Evolutionary conservation across 2,888 invertebrate species (phyloP), one percentile per base, ranked within the genome.

Genomic region (Zootermopsis nevadensis): DNA sequence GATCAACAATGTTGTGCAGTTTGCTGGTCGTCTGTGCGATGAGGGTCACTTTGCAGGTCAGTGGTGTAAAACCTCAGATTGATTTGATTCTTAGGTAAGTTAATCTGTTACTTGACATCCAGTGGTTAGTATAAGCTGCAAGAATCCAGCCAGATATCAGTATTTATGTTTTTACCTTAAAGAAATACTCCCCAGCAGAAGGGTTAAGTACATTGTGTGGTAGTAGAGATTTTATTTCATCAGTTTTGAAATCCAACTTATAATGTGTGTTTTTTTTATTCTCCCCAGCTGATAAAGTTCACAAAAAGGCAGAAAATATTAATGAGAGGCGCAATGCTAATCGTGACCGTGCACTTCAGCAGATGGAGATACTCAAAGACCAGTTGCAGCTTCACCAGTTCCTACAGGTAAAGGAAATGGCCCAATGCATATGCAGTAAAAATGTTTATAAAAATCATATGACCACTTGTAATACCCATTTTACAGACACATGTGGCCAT

Each of bases 321-420:
- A 95, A 96, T 86, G 97, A 96, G 81, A 93, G 99, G 84, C 94
- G 98, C 79, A 94, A 95, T 88, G 93, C 95, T 77, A 99, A 99
- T 91, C 93, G 97, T 84, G 96, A 97, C 85, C 95, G 96, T 88
- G 99, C 99, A 0, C 91, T 96, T 85, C 95, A 97, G 86, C 94
- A 96, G 87, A 95, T 99, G 92, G 98, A 98, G 88, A 95, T 95
- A 89, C 91, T 99, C 0, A 96, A 97, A 89, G 99, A 99, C 89
- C 97, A 98, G 88, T 91, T 98, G 35, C 97, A 98, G 87, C 91
- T 99, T 27, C 99, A 99, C 89, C 98, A 99, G 91, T 99, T 99
- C 94, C 90, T 95, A 85, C 92, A 92, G 87, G 88, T 87, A 83
- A 48, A 82, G 83, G 0, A 0, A 48, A 7, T 48, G 30, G 24